Evolutionary conservation across 1,140 invertebrate species (phyloP).

Genomic region (Caenorhabditis latens): DNA sequence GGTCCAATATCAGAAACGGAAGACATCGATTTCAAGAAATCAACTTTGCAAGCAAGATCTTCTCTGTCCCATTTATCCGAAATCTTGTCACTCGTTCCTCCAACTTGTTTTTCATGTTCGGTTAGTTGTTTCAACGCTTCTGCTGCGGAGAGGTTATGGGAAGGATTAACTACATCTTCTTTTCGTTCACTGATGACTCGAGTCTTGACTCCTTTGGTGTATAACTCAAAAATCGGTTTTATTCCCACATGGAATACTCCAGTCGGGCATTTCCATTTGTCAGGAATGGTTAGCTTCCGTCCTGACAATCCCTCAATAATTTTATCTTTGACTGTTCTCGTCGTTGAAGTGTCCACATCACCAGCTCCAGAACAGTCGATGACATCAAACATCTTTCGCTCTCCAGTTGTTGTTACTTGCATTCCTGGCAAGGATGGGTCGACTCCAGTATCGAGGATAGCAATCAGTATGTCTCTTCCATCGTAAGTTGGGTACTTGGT

Average conservation of each 20-base stretch:
- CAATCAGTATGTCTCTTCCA: slow-evolving; percentile 90
- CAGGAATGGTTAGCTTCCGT: slow-evolving; percentile 88
- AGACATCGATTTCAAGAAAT: slow-evolving; percentile 86
- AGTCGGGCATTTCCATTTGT: slow-evolving; percentile 85
- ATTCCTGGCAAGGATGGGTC: slow-evolving; percentile 92
- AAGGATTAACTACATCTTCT: slow-evolving; percentile 48
- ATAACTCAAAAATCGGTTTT: slow-evolving; percentile 88
- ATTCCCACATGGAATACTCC: slow-evolving; percentile 83
- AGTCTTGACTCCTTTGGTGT: slow-evolving; percentile 81
- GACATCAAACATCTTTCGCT: slow-evolving; percentile 92
- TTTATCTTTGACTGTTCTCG: slow-evolving; percentile 84
- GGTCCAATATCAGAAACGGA: slow-evolving; percentile 90
- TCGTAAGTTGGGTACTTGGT: slow-evolving; percentile 92
- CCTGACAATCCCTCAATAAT: slow-evolving; percentile 88
- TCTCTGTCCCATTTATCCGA: slow-evolving; percentile 88
- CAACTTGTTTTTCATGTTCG: slow-evolving; percentile 85
- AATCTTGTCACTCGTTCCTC: slow-evolving; percentile 79
- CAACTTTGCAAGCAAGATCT: slow-evolving; percentile 88
- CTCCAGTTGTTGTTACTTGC: slow-evolving; percentile 91
- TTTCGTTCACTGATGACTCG: slow-evolving; percentile 15
- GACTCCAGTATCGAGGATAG: slow-evolving; percentile 96
- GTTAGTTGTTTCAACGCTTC: slow-evolving; percentile 66
- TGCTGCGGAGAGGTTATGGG: neutral
- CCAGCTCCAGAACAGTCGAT: slow-evolving; percentile 95
- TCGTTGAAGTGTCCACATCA: slow-evolving; percentile 90